phyloP scores from a whole-genome alignment of 2,888 invertebrate genomes.

The Lasioglossum villosulum region DNA sequence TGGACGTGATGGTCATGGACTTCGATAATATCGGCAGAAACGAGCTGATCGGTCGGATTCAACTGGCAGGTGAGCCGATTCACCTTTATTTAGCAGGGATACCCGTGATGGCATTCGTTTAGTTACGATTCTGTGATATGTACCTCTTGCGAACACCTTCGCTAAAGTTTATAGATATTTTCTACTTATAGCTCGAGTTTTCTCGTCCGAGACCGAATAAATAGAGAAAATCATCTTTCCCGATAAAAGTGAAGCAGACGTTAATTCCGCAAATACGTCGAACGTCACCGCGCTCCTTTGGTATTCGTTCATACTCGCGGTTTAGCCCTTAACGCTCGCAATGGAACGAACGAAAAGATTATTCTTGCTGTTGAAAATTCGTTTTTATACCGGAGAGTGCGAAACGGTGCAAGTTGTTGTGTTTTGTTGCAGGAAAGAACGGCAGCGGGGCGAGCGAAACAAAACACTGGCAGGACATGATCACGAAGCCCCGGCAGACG shows the following conservation, averaged over 20 bases:
- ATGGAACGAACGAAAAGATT: background rate
- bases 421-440: constrained; percentile 91
- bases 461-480: constrained; percentile 99
- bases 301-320: background rate
- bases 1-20: constrained; percentile 98
- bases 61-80: constrained; percentile 90
- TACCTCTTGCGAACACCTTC: background rate
- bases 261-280: background rate
- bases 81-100: background rate
- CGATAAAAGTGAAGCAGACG: background rate
- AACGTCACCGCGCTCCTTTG: background rate
- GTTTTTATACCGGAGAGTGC: background rate
- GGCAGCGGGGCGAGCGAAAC: constrained; percentile 98
- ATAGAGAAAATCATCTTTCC: background rate
- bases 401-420: background rate
- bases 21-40: constrained; percentile 98
- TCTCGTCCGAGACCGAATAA: background rate
- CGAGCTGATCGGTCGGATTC: constrained; percentile 96
- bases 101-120: background rate
- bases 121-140: background rate
- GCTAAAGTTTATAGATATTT: background rate
- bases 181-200: background rate
- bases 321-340: background rate
- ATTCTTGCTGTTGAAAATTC: background rate
- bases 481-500: constrained; percentile 97